These are phyloP conservation scores for Pollenia griseotomentosa DNA, from an alignment of 2,888 invertebrate genomes.

Conservation along the genomic window DNA sequence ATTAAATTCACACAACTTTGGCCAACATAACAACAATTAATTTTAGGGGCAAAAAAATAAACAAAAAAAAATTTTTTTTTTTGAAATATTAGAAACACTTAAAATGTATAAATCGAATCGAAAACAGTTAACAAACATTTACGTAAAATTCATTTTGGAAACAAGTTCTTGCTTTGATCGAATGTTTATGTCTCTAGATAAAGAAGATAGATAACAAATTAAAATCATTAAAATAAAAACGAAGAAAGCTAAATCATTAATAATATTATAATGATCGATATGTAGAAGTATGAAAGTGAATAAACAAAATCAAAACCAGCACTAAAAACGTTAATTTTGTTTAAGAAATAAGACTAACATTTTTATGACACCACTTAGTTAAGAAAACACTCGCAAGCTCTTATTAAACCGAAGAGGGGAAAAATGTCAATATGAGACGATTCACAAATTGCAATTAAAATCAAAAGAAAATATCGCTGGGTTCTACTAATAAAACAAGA, in stretches of 20 bases:
- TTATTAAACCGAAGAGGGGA: not conserved
- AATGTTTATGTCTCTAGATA: slow-evolving; percentile 21
- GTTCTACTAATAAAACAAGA: not conserved
- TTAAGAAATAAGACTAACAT: slow-evolving; percentile 39
- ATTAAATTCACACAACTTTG: slow-evolving; percentile 54
- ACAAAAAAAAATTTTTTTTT: not conserved
- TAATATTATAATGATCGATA: slow-evolving; percentile 10
- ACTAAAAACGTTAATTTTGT: slow-evolving; percentile 35
- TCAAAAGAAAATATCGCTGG: not conserved
- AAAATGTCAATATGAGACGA: not conserved
- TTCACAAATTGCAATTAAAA: not conserved
- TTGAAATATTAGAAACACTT: slow-evolving; percentile 2
- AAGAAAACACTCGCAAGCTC: not conserved
- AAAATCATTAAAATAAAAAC: slow-evolving; percentile 33
- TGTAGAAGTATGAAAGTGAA: not conserved
- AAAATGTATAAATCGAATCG: slow-evolving; percentile 3
- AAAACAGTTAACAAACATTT: slow-evolving; percentile 25
- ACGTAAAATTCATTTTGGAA: slow-evolving; percentile 33
- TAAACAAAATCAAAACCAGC: not conserved
- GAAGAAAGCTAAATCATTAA: slow-evolving; percentile 48
- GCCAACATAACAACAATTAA: slow-evolving; percentile 11
- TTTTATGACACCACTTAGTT: not conserved
- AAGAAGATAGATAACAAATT: slow-evolving; percentile 29
- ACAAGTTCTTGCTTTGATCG: slow-evolving; percentile 52
- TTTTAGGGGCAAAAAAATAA: slow-evolving; percentile 1